Base-by-base conservation (phyloP, 2,888 invertebrate genomes). In the Aethes cnicana region DNA sequence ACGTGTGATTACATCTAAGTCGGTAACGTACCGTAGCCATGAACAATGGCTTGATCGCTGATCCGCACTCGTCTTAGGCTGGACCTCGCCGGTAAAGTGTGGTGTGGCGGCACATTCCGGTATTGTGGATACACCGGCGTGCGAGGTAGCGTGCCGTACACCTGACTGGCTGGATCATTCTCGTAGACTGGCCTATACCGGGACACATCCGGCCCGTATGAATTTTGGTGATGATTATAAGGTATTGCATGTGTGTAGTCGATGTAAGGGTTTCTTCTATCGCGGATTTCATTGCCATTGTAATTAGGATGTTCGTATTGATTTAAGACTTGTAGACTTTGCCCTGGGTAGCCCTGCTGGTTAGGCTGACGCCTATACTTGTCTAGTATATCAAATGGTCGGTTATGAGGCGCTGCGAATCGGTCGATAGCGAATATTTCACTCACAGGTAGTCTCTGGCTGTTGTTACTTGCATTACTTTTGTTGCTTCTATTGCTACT, bases 351-450 rank as follows among this genome's bases (percentile, higher is more conserved):
- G 54, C 73, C 79, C 58, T 76, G 68, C 62, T 79, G 78, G 61
- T 76, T 74, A 16, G 78, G 81, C 60, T 76, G 82, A 54, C 77
- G 71, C 54, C 80, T 74, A 60, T 84, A 80, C 67, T 84, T 86
- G 56, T 84, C 77, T 36, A 81, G 77, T 55, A 86, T 75, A 63
- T 84, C 80, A 48, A 89, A 85, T 11, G 81, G 75, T 63, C 80
- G 81, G 55, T 81, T 79, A 57, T 88, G 81, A 3, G 88, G 89
- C 25, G 81, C 66, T 9, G 74, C 64, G 65, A 71, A 89, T 47
- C 89, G 80, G 63, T 89, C 85, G 20, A 76, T 85, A 36, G 86
- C 84, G 57, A 86, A 87, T 73, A 87, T 84, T 69, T 89, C 89
- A 59, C 78, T 82, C 17, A 78, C 78, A 1, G 89, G 85, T 54